Evolutionary conservation across 2,797 vertebrate genomes (phyloP).

Genomic region (Epinephelus malabaricus): DNA sequence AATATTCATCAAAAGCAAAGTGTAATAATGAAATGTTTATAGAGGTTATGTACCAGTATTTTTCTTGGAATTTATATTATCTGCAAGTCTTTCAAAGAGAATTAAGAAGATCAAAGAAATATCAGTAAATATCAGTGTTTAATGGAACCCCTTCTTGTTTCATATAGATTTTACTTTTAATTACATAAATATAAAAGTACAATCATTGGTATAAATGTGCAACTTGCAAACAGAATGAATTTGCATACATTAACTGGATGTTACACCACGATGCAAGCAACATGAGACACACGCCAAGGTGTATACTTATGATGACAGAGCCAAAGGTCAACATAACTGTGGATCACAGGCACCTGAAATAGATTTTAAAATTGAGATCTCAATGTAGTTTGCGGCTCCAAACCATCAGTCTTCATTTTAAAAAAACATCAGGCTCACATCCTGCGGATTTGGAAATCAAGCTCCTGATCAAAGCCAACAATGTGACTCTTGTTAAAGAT

Average conservation of each 20-base stretch:
- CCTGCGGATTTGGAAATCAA: slow-evolving; percentile 42
- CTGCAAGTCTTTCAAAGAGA: not conserved
- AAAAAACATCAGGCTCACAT: slow-evolving; percentile 6
- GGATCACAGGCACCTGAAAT: slow-evolving; percentile 59
- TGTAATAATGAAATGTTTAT: slow-evolving; percentile 4
- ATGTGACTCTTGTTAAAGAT: slow-evolving; percentile 50
- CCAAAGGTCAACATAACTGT: slow-evolving; percentile 57
- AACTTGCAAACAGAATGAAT: slow-evolving; percentile 87
- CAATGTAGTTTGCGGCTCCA: slow-evolving; percentile 19
- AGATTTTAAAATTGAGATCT: slow-evolving; percentile 29
- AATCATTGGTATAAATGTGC: slow-evolving; percentile 90
- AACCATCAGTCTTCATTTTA: slow-evolving; percentile 13
- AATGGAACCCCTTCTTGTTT: slow-evolving; percentile 74
- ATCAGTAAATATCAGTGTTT: slow-evolving; percentile 78
- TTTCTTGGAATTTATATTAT: slow-evolving; percentile 14
- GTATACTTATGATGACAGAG: slow-evolving; percentile 29
- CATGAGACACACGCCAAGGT: slow-evolving; percentile 68
- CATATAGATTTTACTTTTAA: slow-evolving; percentile 80
- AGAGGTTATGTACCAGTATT: not conserved
- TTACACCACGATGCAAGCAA: slow-evolving; percentile 84
- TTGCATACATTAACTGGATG: slow-evolving; percentile 86
- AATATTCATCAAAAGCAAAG: slow-evolving; percentile 4
- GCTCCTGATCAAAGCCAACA: slow-evolving; percentile 48
- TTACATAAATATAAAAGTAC: slow-evolving; percentile 91
- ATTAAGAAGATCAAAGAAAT: slow-evolving; percentile 17